Conservation (phyloP, 2,113 vertebrate species). For the Cnemophilus loriae region DNA sequence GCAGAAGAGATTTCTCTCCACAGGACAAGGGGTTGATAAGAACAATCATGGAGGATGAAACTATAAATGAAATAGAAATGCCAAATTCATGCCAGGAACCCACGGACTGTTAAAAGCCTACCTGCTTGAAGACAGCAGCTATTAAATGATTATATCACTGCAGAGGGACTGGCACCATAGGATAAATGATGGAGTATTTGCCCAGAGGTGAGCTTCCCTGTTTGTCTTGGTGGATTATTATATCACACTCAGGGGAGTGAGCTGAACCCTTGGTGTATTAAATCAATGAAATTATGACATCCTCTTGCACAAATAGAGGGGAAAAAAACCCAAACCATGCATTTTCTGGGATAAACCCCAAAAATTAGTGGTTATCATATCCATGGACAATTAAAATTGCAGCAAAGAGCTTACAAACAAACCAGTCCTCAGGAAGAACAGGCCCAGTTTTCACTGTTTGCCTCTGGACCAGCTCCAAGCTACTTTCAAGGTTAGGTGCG, state of each 20-base stretch:
- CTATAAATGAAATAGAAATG: not conserved
- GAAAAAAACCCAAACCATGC: rapidly evolving
- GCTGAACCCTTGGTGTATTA: not conserved
- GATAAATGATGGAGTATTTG: not conserved
- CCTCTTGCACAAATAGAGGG: not conserved
- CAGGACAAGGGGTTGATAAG: conserved; percentile 11
- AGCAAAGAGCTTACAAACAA: not conserved
- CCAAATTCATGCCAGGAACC: not conserved
- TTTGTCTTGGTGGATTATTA: not conserved
- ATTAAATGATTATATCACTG: not conserved
- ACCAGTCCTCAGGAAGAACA: not conserved
- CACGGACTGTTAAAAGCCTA: not conserved
- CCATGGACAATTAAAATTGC: not conserved
- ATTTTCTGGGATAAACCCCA: not conserved
- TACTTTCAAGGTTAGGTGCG: not conserved
- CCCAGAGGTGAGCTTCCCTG: not conserved
- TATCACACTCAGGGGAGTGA: not conserved
- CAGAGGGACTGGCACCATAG: not conserved
- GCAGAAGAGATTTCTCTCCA: conserved; percentile 31
- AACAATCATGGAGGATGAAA: not conserved
- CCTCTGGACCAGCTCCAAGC: not conserved
- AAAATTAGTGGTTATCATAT: not conserved
- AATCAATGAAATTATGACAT: not conserved
- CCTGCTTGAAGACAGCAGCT: not conserved
- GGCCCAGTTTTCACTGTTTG: not conserved